Evolutionary conservation across 2,113 vertebrate genomes (phyloP).

Genomic region (Bujurquina vittata): DNA sequence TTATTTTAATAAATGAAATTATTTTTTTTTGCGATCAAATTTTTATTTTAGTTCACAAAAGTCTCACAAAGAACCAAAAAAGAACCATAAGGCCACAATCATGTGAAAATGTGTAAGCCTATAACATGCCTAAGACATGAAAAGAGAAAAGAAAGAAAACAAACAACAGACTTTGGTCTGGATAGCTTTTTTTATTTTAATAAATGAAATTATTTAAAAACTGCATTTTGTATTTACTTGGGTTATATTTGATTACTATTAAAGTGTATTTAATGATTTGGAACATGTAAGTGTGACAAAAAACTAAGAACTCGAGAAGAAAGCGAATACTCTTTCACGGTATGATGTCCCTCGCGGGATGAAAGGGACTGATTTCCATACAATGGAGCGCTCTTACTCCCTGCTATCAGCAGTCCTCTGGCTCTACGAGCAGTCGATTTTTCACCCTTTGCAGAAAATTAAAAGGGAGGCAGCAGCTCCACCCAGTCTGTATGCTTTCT

Average conservation of each 20-base stretch:
- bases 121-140: no score
- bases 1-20: background rate
- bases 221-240: no score
- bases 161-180: no score
- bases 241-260: background rate
- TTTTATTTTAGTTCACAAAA: no score
- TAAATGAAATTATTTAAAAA: background rate
- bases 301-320: background rate
- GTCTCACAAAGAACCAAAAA: no score
- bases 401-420: constrained; percentile 5
- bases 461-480: constrained; percentile 10
- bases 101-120: no score
- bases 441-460: constrained; percentile 12
- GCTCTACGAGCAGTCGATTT: background rate
- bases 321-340: no score
- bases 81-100: no score
- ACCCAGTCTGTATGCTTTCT: constrained; percentile 2
- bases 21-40: no score
- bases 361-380: background rate
- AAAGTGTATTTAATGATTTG: background rate
- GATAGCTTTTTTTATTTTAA: background rate
- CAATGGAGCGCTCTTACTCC: background rate
- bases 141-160: no score
- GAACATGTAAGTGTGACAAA: background rate
- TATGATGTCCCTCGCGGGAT: background rate